Conservation (phyloP, 2,888 invertebrate genomes). For the Ligdia adustata region DNA sequence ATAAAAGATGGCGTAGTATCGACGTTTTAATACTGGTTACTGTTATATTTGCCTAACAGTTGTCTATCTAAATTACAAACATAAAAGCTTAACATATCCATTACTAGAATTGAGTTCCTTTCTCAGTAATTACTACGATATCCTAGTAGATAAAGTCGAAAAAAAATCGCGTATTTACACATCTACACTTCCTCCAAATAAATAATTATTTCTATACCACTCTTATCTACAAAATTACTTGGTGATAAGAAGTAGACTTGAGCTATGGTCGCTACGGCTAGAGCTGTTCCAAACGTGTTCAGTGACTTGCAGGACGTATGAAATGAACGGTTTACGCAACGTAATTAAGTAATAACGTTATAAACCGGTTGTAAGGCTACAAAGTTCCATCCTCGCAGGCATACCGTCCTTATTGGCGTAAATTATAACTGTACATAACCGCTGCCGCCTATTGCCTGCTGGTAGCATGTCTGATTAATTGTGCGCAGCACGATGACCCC, state of each 20-base stretch:
- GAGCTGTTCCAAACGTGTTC: slow-evolving; percentile 12
- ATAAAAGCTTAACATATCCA: no score
- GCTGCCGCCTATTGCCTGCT: slow-evolving; percentile 46
- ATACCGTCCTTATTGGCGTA: slow-evolving; percentile 30
- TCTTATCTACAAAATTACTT: no score
- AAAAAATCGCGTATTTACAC: no score
- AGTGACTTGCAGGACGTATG: slow-evolving; percentile 20
- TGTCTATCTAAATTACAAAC: no score
- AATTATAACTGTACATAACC: slow-evolving; percentile 38
- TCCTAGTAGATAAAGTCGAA: no score
- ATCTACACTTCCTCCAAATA: no score
- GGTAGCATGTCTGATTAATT: slow-evolving; percentile 6
- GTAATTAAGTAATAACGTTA: slow-evolving; percentile 38
- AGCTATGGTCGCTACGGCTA: not conserved
- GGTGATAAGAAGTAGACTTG: not conserved
- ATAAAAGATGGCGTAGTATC: no score
- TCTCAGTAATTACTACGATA: no score
- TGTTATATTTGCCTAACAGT: no score
- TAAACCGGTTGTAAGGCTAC: slow-evolving; percentile 31
- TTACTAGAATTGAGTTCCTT: no score
- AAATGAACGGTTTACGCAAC: slow-evolving; percentile 27
- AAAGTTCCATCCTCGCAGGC: slow-evolving; percentile 33
- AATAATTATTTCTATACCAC: no score
- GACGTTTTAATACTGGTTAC: no score
- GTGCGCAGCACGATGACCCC: slow-evolving; percentile 51